Percentiles rank a stretch among this genome's conserved stretches.
phyloP scores from a whole-genome alignment of 2,797 vertebrate species.

The Lepilemur ruficaudatus region DNA sequence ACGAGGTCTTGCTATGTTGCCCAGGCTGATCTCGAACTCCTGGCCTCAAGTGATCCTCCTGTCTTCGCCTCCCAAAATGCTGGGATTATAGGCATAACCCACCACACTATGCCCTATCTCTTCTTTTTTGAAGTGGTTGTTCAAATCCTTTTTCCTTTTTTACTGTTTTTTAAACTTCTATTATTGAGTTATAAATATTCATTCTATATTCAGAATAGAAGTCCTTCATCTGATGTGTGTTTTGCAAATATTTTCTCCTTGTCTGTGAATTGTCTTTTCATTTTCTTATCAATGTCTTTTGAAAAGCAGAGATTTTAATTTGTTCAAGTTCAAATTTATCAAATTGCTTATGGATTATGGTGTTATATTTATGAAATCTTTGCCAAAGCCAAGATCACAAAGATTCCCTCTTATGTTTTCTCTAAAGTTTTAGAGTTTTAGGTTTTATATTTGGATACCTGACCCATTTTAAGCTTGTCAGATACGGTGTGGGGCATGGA shows the following conservation, averaged over 20 bases:
- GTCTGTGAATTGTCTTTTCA: not conserved
- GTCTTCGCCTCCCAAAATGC: too few species aligned
- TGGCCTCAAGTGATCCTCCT: too few species aligned
- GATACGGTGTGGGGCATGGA: not conserved
- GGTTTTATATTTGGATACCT: not conserved
- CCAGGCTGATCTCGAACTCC: too few species aligned
- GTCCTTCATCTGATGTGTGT: not conserved
- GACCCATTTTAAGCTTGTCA: not conserved
- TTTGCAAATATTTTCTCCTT: not conserved
- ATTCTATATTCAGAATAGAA: not conserved
- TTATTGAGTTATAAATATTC: not conserved
- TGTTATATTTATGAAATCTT: not conserved
- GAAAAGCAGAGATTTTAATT: constrained; percentile 6
- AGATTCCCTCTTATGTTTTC: not conserved
- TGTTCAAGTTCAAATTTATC: not conserved
- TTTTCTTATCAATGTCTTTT: constrained; percentile 15
- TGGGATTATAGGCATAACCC: too few species aligned
- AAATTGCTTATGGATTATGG: not conserved
- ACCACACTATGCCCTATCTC: not conserved
- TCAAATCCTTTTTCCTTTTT: not conserved
- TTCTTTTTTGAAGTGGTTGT: not conserved
- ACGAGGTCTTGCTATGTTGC: too few species aligned
- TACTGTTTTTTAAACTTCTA: not conserved
- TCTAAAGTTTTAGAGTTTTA: not conserved
- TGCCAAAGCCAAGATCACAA: not conserved